phyloP scores from a whole-genome alignment of 2,797 vertebrate species.

The Acestrorhynchus altus region DNA sequence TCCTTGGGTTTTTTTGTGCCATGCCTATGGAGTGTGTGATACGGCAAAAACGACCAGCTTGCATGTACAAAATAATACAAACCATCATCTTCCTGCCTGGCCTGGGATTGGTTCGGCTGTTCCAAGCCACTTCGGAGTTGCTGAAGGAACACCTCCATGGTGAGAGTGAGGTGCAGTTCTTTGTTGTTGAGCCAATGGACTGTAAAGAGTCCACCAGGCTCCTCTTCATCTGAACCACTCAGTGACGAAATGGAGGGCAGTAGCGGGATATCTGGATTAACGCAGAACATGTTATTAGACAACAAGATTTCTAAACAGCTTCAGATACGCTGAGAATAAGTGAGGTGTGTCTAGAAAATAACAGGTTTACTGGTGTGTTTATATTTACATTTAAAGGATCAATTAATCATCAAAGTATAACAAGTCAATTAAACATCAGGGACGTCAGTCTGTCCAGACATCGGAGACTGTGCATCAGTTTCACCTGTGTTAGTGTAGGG shows the following conservation, averaged over 20 bases:
- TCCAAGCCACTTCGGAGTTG: slow-evolving; percentile 88
- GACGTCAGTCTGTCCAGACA: too few relatives aligned
- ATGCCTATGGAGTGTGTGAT: too few relatives aligned
- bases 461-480: too few relatives aligned
- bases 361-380: neutral
- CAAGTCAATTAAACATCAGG: too few relatives aligned
- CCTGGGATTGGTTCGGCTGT: slow-evolving; percentile 73
- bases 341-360: neutral
- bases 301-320: neutral
- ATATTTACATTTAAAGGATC: too few relatives aligned
- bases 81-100: slow-evolving; percentile 84
- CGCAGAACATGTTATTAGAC: neutral
- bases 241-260: slow-evolving; percentile 96
- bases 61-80: slow-evolving; percentile 32
- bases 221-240: slow-evolving; percentile 84
- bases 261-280: slow-evolving; percentile 90
- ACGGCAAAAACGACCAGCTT: neutral
- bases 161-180: slow-evolving; percentile 94
- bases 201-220: slow-evolving; percentile 91
- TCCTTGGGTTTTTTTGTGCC: too few relatives aligned
- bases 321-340: neutral
- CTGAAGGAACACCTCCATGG: slow-evolving; percentile 96
- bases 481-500: too few relatives aligned
- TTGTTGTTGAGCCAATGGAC: slow-evolving; percentile 99
- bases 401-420: too few relatives aligned